Conservation (phyloP, 2,888 invertebrate species). For the Orgyia antiqua region DNA sequence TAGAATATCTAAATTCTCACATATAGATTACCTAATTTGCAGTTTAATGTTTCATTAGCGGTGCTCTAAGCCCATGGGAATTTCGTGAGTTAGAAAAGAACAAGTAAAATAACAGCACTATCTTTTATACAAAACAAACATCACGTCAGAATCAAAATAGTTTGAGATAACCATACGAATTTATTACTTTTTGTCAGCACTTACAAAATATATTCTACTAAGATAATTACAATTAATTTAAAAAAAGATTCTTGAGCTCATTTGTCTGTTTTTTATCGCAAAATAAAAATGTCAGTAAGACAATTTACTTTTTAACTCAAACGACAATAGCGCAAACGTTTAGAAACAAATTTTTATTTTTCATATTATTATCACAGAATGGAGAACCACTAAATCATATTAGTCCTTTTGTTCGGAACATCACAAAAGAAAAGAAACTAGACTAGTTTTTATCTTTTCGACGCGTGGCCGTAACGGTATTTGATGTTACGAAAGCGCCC, state of each 20-base stretch:
- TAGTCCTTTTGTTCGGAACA: constrained; percentile 50
- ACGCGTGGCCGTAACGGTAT: constrained; percentile 62
- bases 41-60: constrained; percentile 60
- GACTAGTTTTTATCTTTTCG: constrained; percentile 56
- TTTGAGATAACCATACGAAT: constrained; percentile 31
- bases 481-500: constrained; percentile 52
- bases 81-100: constrained; percentile 34
- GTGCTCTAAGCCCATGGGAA: constrained; percentile 53
- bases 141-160: constrained; percentile 38
- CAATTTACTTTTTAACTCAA: background rate
- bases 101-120: constrained; percentile 34
- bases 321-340: constrained; percentile 9
- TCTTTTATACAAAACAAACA: constrained; percentile 46
- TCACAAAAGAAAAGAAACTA: constrained; percentile 60
- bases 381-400: constrained; percentile 64
- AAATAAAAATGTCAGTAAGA: too few species aligned
- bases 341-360: constrained; percentile 15
- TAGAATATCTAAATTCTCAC: constrained; percentile 56
- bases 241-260: background rate
- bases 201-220: background rate
- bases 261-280: background rate
- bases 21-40: constrained; percentile 69
- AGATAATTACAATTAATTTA: background rate
- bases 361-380: constrained; percentile 29
- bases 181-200: background rate